A percentile compares a stretch with the other conserved stretches of the same genome.
These are phyloP conservation scores for Ptilorrhoa leucosticta DNA, from an alignment of 2,113 vertebrate genomes.

Conservation along the genomic window DNA sequence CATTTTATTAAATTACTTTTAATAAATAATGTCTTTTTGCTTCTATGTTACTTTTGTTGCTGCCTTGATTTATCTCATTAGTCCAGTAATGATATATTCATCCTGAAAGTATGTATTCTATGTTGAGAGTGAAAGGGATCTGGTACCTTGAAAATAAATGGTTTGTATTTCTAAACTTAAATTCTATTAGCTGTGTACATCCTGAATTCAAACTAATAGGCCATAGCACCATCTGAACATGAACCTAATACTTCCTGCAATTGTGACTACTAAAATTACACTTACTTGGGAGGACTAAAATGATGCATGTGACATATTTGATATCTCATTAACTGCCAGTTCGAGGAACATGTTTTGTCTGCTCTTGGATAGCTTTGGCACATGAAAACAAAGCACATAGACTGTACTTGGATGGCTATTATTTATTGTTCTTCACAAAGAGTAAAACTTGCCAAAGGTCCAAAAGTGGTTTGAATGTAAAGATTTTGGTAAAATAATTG, in stretches of 20 bases:
- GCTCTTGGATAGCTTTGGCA: neutral
- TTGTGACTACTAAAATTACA: neutral
- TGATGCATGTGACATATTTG: accelerated
- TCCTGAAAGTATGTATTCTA: neutral
- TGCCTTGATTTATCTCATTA: neutral
- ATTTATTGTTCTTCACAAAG: neutral
- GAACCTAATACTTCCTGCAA: neutral
- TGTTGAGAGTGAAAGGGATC: neutral
- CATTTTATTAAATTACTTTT: neutral
- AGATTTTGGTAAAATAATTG: neutral
- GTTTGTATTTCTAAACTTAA: neutral
- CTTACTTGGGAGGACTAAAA: neutral
- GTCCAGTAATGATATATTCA: neutral
- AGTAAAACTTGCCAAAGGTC: neutral
- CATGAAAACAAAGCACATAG: neutral
- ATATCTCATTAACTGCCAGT: neutral
- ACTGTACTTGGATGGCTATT: neutral
- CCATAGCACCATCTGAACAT: neutral
- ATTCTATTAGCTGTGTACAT: neutral
- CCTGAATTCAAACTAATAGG: neutral
- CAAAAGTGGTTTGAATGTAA: neutral
- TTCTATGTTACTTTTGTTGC: neutral
- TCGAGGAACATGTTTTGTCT: neutral
- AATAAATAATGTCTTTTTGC: neutral
- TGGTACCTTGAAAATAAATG: neutral